Percentiles rank a stretch among this genome's conserved stretches.
Evolutionary conservation across 30 jellyfish, hydroid and myxozoan genomes (phyloP).

Genomic region (Pseudorhiza aurosa): DNA sequence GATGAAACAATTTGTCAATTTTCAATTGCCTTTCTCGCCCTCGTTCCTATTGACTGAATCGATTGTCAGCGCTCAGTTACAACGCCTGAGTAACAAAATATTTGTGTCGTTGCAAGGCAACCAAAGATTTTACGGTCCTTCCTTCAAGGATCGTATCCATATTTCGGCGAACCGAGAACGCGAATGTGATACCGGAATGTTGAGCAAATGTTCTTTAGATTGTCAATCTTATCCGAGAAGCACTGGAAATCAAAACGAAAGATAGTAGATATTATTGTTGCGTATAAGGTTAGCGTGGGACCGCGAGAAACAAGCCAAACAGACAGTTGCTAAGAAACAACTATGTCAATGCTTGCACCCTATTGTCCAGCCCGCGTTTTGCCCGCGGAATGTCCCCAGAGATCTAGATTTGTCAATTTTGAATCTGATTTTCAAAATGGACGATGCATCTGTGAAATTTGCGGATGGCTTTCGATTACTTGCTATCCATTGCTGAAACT

Average conservation of each 20-base stretch:
- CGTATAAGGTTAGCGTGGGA: slow-evolving; percentile 19
- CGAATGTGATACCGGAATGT: too few species aligned
- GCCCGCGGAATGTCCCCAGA: slow-evolving; percentile 22
- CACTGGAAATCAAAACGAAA: too few species aligned
- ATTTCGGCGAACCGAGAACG: too few species aligned
- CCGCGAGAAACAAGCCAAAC: slow-evolving; percentile 9
- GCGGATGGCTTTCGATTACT: background rate
- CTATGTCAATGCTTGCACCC: background rate
- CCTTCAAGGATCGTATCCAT: too few species aligned
- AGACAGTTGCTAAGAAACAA: slow-evolving; percentile 27
- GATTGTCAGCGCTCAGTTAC: too few species aligned
- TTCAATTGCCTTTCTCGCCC: too few species aligned
- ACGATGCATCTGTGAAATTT: slow-evolving; percentile 4
- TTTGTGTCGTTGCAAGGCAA: slow-evolving; percentile 29
- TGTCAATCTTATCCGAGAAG: too few species aligned
- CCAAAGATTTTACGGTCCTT: background rate
- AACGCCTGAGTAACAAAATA: too few species aligned
- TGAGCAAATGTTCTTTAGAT: too few species aligned
- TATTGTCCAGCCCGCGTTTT: slow-evolving; percentile 55
- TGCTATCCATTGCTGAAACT: background rate
- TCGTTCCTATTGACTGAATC: too few species aligned
- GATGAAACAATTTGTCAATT: too few species aligned
- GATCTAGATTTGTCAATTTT: background rate
- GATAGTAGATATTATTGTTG: too few species aligned
- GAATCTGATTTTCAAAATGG: slow-evolving; percentile 42